Percentiles rank a stretch among this genome's conserved stretches.
Evolutionary conservation across 2,888 invertebrate genomes (phyloP).

Genomic region (Clitarchus hookeri): DNA sequence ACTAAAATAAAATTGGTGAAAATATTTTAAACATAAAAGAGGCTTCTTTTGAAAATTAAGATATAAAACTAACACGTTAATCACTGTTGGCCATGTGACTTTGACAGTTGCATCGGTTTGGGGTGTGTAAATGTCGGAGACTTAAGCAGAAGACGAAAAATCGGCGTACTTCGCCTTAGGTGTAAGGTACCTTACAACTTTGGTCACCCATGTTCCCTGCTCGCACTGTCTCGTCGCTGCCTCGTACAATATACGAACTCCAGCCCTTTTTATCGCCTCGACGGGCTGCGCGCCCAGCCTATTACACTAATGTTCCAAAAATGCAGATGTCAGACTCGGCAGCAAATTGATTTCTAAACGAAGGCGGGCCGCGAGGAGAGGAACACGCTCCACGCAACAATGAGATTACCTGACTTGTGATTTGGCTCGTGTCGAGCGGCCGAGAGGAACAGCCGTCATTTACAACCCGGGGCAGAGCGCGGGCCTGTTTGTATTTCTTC

Average conservation of each 20-base stretch:
- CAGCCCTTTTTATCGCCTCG: constrained; percentile 1
- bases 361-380: background rate
- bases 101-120: too few species aligned
- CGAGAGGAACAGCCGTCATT: background rate
- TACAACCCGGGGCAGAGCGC: background rate
- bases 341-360: constrained; percentile 4
- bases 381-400: constrained; percentile 7
- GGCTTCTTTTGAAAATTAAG: too few species aligned
- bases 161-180: too few species aligned
- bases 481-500: constrained; percentile 8
- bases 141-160: too few species aligned
- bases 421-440: background rate
- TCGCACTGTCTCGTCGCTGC: background rate
- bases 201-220: background rate
- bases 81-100: too few species aligned
- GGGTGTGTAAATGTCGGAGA: too few species aligned
- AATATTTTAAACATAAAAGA: too few species aligned
- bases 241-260: background rate
- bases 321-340: background rate
- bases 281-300: background rate
- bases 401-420: constrained; percentile 14
- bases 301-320: constrained; percentile 14
- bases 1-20: too few species aligned
- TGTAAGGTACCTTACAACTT: background rate
- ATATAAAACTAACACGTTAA: too few species aligned